phyloP scores from a whole-genome alignment of 2,888 invertebrate genomes.

The Hypselothyrea guttata region DNA sequence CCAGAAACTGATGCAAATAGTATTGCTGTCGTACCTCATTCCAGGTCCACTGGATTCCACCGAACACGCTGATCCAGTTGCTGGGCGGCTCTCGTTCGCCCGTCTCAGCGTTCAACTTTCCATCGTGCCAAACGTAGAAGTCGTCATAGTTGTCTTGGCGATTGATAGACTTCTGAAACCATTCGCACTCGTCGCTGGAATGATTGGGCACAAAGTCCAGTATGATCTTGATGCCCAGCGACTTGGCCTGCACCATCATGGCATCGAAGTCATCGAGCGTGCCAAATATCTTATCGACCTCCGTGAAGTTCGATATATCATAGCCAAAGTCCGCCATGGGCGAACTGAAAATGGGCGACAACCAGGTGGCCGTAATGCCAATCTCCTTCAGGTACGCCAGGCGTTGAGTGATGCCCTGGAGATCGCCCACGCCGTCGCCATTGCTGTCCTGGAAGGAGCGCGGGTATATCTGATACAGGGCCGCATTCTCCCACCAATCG shows the following conservation, averaged over 20 bases:
- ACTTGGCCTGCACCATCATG: slow-evolving; percentile 84
- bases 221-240: slow-evolving; percentile 84
- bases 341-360: slow-evolving; percentile 89
- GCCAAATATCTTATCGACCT: slow-evolving; percentile 86
- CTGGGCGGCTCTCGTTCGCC: slow-evolving; percentile 56
- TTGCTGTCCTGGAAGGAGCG: slow-evolving; percentile 92
- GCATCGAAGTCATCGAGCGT: slow-evolving; percentile 87
- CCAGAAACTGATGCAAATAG: slow-evolving; percentile 86
- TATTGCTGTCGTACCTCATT: slow-evolving; percentile 85
- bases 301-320: slow-evolving; percentile 87
- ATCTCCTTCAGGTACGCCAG: slow-evolving; percentile 87
- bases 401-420: slow-evolving; percentile 86
- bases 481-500: slow-evolving; percentile 93
- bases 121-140: slow-evolving; percentile 90
- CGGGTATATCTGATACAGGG: slow-evolving; percentile 93
- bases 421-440: slow-evolving; percentile 92
- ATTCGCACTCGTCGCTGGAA: slow-evolving; percentile 90
- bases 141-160: slow-evolving; percentile 86
- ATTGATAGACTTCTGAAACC: slow-evolving; percentile 90
- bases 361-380: slow-evolving; percentile 87
- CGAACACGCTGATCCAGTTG: slow-evolving; percentile 83
- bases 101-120: slow-evolving; percentile 79
- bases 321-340: slow-evolving; percentile 91
- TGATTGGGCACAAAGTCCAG: slow-evolving; percentile 89
- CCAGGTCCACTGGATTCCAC: slow-evolving; percentile 88